phyloP scores from a whole-genome alignment of 2,888 invertebrate species.

The Phyto melanocephala region DNA sequence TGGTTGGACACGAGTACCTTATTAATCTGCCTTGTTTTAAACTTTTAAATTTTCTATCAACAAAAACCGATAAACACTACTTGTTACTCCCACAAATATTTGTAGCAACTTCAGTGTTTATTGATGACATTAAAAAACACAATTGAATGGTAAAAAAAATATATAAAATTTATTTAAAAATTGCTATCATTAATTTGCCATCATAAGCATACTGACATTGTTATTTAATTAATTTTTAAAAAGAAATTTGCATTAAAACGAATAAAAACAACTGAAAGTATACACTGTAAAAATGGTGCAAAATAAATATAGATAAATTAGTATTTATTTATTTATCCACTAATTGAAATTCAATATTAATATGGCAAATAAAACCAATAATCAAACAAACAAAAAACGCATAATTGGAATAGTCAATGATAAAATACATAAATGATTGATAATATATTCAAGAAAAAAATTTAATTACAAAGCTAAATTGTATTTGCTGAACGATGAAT shows the following conservation, averaged over 20 bases:
- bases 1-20: no score
- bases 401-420: background rate
- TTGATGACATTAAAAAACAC: no score
- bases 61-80: no score
- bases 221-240: slow-evolving; percentile 29
- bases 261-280: background rate
- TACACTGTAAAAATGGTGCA: background rate
- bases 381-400: background rate
- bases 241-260: background rate
- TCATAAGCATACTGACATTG: slow-evolving; percentile 27
- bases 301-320: slow-evolving; percentile 4
- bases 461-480: background rate
- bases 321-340: slow-evolving; percentile 20
- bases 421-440: background rate
- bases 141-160: no score
- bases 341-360: slow-evolving; percentile 42
- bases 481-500: background rate
- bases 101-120: no score
- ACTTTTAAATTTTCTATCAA: no score
- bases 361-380: slow-evolving; percentile 3
- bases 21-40: no score
- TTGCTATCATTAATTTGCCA: slow-evolving; percentile 18
- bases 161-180: background rate
- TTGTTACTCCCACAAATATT: no score
- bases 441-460: background rate